phyloP scores from a whole-genome alignment of 2,888 invertebrate genomes.

The Dasysyrphus tricinctus region DNA sequence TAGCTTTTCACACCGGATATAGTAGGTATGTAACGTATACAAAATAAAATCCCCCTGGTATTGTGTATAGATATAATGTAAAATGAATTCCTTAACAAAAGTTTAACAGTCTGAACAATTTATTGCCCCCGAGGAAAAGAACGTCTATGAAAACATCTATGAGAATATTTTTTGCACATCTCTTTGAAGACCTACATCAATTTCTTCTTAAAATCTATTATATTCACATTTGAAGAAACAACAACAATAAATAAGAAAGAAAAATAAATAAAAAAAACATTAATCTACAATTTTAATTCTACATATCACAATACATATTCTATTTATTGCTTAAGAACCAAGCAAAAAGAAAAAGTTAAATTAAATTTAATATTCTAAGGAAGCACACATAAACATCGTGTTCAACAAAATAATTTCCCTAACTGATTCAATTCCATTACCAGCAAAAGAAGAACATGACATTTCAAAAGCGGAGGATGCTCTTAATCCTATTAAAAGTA shows the following conservation, averaged over 20 bases:
- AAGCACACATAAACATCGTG: slow-evolving; percentile 3
- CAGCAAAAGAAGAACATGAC: slow-evolving; percentile 11
- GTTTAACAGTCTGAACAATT: background rate
- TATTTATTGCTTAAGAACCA: background rate
- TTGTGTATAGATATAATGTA: too few relatives aligned
- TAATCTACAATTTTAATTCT: background rate
- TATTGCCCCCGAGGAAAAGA: background rate
- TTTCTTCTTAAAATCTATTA: background rate
- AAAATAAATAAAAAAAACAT: background rate
- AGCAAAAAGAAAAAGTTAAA: background rate
- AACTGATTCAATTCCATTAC: slow-evolving; percentile 22
- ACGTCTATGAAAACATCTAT: background rate
- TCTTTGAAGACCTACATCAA: background rate
- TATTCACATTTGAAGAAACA: background rate
- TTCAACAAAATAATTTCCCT: slow-evolving; percentile 13
- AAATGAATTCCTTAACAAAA: too few relatives aligned
- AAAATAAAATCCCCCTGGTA: too few relatives aligned
- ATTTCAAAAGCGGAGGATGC: background rate
- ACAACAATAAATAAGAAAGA: background rate
- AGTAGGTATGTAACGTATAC: too few relatives aligned
- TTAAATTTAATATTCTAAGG: slow-evolving; percentile 5
- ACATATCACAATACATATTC: slow-evolving; percentile 22
- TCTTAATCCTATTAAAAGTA: slow-evolving; percentile 22
- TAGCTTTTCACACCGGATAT: too few relatives aligned
- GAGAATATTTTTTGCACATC: background rate